Conservation (phyloP, 1,140 invertebrate genomes). For the Hestina assimilis region DNA sequence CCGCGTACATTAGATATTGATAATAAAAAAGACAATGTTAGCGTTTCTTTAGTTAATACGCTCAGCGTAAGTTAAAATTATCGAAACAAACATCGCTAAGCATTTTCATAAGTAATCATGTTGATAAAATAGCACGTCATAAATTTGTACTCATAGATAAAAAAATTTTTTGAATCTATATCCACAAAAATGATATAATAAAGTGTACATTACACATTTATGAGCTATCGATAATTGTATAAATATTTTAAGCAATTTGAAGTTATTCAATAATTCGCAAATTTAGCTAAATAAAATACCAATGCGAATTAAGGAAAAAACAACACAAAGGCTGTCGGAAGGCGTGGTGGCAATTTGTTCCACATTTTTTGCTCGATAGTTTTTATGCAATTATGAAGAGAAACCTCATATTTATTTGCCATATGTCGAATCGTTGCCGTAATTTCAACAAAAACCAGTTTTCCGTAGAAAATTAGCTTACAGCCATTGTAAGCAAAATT, state of each 20-base stretch:
- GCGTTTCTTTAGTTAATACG: neutral
- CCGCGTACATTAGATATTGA: too few relatives aligned
- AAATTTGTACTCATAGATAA: neutral
- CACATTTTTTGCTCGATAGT: constrained; percentile 14
- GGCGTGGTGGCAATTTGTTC: constrained; percentile 14
- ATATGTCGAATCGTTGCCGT: constrained; percentile 41
- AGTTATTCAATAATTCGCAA: neutral
- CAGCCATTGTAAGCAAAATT: constrained; percentile 67
- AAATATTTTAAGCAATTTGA: neutral
- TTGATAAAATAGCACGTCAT: neutral
- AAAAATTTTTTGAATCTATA: neutral
- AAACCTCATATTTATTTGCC: constrained; percentile 38
- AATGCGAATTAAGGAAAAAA: neutral
- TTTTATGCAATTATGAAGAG: constrained; percentile 24
- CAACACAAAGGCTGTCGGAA: constrained; percentile 7
- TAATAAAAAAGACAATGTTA: too few relatives aligned
- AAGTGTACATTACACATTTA: neutral
- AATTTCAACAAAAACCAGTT: constrained; percentile 52
- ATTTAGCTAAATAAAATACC: neutral
- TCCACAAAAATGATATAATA: neutral
- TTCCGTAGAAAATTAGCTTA: constrained; percentile 53
- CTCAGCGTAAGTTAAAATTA: neutral
- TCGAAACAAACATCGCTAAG: neutral
- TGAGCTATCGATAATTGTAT: neutral
- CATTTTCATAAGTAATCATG: neutral